phyloP scores from a whole-genome alignment of 2,888 invertebrate species.

The Pseudoips prasinana region DNA sequence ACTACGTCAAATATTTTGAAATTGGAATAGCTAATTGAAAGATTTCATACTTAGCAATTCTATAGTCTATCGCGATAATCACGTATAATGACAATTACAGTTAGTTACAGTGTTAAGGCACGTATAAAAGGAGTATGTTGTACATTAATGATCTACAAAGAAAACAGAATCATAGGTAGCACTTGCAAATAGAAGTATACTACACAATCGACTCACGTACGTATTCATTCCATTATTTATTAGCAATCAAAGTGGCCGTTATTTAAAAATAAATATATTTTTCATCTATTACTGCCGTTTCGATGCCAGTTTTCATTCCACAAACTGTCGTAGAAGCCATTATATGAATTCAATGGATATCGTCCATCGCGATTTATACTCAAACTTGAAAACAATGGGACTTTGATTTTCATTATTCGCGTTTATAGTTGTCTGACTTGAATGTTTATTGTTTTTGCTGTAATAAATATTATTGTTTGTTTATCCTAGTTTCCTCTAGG shows the following conservation, averaged over 20 bases:
- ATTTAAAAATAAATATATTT: conserved; percentile 7
- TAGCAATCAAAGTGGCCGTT: conserved; percentile 1
- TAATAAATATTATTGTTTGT: conserved; percentile 23
- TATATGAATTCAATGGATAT: conserved; percentile 16
- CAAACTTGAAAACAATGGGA: conserved; percentile 27
- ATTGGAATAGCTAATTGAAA: too few relatives aligned
- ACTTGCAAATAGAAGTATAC: background rate
- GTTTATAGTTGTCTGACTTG: conserved; percentile 6
- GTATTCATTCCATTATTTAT: background rate
- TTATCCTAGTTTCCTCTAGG: too few relatives aligned
- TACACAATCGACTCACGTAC: conserved; percentile 15
- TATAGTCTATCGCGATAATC: too few relatives aligned
- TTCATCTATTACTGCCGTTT: conserved; percentile 3
- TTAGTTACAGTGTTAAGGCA: too few relatives aligned
- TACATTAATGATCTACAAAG: too few relatives aligned
- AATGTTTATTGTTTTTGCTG: conserved; percentile 28
- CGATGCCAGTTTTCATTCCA: conserved; percentile 14
- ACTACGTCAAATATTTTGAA: too few relatives aligned
- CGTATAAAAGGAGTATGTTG: too few relatives aligned
- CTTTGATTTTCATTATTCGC: conserved; percentile 35
- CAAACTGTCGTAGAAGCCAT: conserved; percentile 19
- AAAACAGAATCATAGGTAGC: too few relatives aligned
- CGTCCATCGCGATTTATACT: conserved; percentile 26
- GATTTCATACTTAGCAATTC: too few relatives aligned
- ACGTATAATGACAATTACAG: too few relatives aligned